Evolutionary conservation across 2,113 vertebrate species (phyloP).

Genomic region (Picathartes gymnocephalus): DNA sequence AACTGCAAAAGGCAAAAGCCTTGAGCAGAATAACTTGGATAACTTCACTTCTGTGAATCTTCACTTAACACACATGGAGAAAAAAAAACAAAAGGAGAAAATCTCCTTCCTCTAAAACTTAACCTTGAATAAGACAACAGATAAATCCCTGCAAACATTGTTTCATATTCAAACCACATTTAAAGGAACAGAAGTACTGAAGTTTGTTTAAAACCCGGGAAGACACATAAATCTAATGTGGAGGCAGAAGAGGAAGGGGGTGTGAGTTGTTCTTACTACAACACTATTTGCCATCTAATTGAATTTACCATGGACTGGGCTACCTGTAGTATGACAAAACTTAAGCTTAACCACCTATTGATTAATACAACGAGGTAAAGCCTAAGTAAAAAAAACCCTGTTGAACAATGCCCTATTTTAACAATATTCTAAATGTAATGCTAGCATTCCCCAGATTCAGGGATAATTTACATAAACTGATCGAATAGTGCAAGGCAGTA

Average conservation of each 20-base stretch:
- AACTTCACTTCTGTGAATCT: neutral
- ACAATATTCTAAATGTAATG: neutral
- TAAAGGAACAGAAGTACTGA: neutral
- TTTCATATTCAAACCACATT: neutral
- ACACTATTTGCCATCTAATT: neutral
- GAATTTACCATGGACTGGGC: neutral
- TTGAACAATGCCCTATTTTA: neutral
- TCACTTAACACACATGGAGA: neutral
- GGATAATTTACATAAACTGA: neutral
- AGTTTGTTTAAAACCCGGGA: neutral
- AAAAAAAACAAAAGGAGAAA: neutral
- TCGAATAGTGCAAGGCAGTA: neutral
- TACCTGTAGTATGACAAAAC: neutral
- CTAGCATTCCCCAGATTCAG: neutral
- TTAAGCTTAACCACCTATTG: neutral
- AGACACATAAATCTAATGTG: neutral
- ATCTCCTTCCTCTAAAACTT: neutral
- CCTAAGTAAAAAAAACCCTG: neutral
- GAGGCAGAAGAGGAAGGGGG: neutral
- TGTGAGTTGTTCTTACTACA: neutral
- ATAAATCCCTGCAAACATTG: neutral
- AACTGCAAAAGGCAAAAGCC: neutral
- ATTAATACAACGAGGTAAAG: neutral
- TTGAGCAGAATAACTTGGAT: neutral
- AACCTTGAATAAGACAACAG: neutral